A percentile compares a stretch with the other conserved stretches of the same genome.
Evolutionary conservation across 2,888 invertebrate species (phyloP).

Genomic region (Pachymerium ferrugineum): DNA sequence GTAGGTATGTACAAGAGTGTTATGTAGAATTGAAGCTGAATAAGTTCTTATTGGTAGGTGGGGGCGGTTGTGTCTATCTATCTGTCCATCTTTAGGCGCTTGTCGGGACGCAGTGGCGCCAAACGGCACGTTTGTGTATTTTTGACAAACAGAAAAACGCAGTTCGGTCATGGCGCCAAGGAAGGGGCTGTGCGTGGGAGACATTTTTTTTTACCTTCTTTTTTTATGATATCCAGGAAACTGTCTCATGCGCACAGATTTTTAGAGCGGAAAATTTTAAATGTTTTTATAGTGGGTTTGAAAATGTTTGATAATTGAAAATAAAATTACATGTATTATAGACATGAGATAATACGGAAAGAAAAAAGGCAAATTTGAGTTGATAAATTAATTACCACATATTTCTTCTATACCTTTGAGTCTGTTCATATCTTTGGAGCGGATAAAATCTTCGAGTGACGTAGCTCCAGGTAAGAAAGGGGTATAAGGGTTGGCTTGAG

Average conservation of each 20-base stretch:
- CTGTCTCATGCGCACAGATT: neutral
- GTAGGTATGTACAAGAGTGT: no score
- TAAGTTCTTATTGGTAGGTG: neutral
- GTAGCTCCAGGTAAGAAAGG: slow-evolving; percentile 25
- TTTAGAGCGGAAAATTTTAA: slow-evolving; percentile 2
- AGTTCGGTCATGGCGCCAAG: slow-evolving; percentile 3
- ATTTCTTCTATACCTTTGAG: slow-evolving; percentile 28
- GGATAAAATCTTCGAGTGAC: slow-evolving; percentile 29
- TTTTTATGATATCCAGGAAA: neutral
- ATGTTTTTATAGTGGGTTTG: neutral
- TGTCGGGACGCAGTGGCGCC: slow-evolving; percentile 15
- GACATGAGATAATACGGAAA: neutral
- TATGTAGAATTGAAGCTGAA: no score
- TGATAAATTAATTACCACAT: neutral
- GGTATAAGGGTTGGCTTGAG: slow-evolving; percentile 2
- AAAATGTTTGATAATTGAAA: no score
- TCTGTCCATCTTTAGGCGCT: neutral
- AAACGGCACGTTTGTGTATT: slow-evolving; percentile 14
- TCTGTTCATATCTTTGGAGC: slow-evolving; percentile 17
- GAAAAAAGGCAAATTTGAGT: neutral
- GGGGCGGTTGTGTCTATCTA: neutral
- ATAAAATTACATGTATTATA: no score
- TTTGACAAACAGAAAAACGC: slow-evolving; percentile 10
- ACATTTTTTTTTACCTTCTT: neutral
- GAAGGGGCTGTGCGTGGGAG: slow-evolving; percentile 4